Base-by-base conservation (phyloP, 1,140 invertebrate genomes). In the Chrysoperla carnea region DNA sequence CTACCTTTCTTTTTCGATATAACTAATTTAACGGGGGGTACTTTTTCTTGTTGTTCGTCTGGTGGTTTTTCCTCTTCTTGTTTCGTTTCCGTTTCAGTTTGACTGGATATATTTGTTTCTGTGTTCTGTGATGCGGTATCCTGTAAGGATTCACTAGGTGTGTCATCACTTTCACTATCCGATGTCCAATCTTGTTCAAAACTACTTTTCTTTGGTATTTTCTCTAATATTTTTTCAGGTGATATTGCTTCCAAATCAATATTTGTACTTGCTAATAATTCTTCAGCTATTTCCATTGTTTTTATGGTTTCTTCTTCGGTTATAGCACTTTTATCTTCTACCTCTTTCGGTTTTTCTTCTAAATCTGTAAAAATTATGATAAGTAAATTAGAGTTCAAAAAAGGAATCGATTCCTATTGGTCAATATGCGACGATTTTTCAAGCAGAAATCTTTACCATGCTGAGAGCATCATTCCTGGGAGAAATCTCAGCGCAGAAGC, bases 1-100 rank as follows among this genome's bases (percentile, higher is more conserved):
- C 84, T 87, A 38, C 82, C 81, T 57, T 89, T 87, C 53, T 84
- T 87, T 44, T 78, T 76, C 1, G 73, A 73, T 40, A 78, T 76
- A 6, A 77, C 69, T 44, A 78, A 52, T 52, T 78, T 78, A 13
- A 77, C 68, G 57, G 66, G 69, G 11, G 65, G 61, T n/a, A 44
- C 13, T 48, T 43, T 28, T 50, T 29, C 17, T 28, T n/a, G 6
- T 7, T 7, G n/a, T 11, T 8, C 9, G 8, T 40, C 15, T 28
- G 39, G 8, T 17, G 9, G 9, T 27, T 13, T 17, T 12, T 36
- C 37, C 17, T 42, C 38, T 43, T 53, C 44, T 7, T 38, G 29
- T 43, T 54, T 42, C 41, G 8, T 11, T 36, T 46, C 45, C 17
- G 44, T 17, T 29, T 50, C 31, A 9, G 29, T 9, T 14, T 12